These are phyloP conservation scores for Melanotaenia duboulayi DNA, from an alignment of 2,113 vertebrate species.

Conservation along the genomic window DNA sequence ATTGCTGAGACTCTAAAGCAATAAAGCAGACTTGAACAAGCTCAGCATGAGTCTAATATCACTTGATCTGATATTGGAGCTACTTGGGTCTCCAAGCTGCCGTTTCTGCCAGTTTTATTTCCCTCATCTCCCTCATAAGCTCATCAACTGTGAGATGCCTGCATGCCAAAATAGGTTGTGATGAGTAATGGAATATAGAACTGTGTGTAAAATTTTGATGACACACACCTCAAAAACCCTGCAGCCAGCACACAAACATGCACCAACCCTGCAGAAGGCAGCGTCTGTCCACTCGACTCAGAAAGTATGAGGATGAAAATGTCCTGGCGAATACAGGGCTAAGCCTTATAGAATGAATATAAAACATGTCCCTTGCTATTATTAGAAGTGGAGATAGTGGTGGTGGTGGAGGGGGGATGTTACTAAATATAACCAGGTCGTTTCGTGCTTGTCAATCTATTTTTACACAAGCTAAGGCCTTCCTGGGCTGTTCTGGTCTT, in stretches of 20 bases:
- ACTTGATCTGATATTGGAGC: conserved; percentile 25
- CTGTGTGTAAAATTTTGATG: conserved; percentile 58
- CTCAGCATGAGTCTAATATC: conserved; percentile 70
- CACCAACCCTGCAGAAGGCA: conserved; percentile 23
- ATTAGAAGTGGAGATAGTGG: conserved; percentile 34
- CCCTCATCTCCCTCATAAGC: conserved; percentile 53
- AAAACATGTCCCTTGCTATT: conserved; percentile 61
- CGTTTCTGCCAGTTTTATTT: conserved; percentile 60
- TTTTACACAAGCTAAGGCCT: conserved; percentile 60
- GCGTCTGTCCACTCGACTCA: conserved; percentile 41
- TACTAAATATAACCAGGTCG: conserved; percentile 64
- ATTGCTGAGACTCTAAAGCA: conserved; percentile 45
- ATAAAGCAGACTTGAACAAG: conserved; percentile 68
- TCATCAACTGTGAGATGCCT: conserved; percentile 27
- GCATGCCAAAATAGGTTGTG: conserved; percentile 30
- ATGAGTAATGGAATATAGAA: conserved; percentile 62
- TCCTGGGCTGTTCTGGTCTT: conserved; percentile 50
- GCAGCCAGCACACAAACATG: conserved; percentile 34
- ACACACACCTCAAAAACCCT: conserved; percentile 38
- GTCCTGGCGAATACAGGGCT: conserved; percentile 28
- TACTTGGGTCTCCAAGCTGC: conserved; percentile 37
- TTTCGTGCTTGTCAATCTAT: conserved; percentile 63
- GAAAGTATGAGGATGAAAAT: conserved; percentile 21
- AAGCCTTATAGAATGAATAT: conserved; percentile 24
- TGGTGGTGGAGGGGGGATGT: not conserved